These are phyloP conservation scores for Dryobota labecula DNA, from an alignment of 2,888 invertebrate genomes.

Conservation along the genomic window DNA sequence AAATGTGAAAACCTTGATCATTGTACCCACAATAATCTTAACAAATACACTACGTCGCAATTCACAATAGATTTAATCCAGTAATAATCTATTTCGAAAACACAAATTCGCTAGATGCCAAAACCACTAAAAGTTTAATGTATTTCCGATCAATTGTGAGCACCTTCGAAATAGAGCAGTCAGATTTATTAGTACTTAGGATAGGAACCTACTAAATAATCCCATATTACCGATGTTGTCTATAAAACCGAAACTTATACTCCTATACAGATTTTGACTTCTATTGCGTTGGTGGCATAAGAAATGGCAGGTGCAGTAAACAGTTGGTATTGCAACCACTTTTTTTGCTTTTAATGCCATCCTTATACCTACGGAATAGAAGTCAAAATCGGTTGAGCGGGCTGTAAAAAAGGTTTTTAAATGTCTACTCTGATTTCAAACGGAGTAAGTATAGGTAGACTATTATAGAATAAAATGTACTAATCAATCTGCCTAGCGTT, in stretches of 20 bases:
- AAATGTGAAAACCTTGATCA: background rate
- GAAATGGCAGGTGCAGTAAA: too few relatives aligned
- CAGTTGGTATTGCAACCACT: too few relatives aligned
- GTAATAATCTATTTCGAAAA: background rate
- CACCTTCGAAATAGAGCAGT: constrained; percentile 13
- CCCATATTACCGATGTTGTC: background rate
- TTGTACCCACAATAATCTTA: background rate
- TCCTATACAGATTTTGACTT: too few relatives aligned
- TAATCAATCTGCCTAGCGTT: too few relatives aligned
- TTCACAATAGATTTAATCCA: background rate
- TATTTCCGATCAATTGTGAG: background rate
- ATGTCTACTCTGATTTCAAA: too few relatives aligned
- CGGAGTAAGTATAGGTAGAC: too few relatives aligned
- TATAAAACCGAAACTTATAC: constrained; percentile 3
- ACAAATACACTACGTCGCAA: background rate
- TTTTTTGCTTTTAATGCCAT: too few relatives aligned
- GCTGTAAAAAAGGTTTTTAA: too few relatives aligned
- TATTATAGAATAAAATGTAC: background rate
- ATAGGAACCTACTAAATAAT: constrained; percentile 1
- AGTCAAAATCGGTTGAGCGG: too few relatives aligned
- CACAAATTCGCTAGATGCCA: background rate
- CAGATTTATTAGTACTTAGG: constrained; percentile 12
- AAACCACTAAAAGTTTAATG: constrained; percentile 12
- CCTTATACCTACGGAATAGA: too few relatives aligned
- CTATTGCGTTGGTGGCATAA: too few relatives aligned